These are phyloP conservation scores for Drosophila fungiperda DNA, from an alignment of 2,888 invertebrate genomes.

Conservation along the genomic window DNA sequence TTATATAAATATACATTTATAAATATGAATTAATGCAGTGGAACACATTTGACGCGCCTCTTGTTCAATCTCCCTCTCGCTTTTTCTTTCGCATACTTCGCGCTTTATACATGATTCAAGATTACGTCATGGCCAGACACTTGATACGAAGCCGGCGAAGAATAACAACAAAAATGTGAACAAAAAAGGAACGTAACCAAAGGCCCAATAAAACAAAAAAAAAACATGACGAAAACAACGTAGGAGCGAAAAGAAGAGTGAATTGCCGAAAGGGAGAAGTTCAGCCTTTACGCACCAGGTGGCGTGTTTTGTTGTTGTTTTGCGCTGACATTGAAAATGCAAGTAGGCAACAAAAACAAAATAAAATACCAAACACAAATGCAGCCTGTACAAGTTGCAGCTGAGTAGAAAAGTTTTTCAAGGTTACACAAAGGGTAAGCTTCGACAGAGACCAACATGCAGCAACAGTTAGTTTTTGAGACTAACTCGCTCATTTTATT, in stretches of 20 bases:
- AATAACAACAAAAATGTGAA: conserved; percentile 45
- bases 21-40: conserved; percentile 6
- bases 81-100: conserved; percentile 5
- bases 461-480: conserved; percentile 70
- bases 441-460: conserved; percentile 24
- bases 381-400: conserved; percentile 52
- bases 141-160: conserved; percentile 59
- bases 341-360: conserved; percentile 40
- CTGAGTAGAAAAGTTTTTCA: conserved; percentile 45
- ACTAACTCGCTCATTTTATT: conserved; percentile 17
- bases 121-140: conserved; percentile 72
- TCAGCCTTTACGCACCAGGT: conserved; percentile 43
- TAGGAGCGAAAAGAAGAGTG: conserved; percentile 8
- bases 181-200: conserved; percentile 18
- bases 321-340: conserved; percentile 70
- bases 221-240: conserved; percentile 45
- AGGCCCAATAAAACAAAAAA: conserved; percentile 24
- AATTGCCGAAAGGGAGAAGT: conserved; percentile 12
- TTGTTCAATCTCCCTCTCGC: conserved; percentile 7
- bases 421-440: conserved; percentile 73
- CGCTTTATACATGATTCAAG: conserved; percentile 40
- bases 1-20: conserved; percentile 1
- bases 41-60: conserved; percentile 52
- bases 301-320: conserved; percentile 42
- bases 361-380: conserved; percentile 41